Base-by-base conservation (phyloP, 2,888 invertebrate species). In the Omphaloscelis lunosa region DNA sequence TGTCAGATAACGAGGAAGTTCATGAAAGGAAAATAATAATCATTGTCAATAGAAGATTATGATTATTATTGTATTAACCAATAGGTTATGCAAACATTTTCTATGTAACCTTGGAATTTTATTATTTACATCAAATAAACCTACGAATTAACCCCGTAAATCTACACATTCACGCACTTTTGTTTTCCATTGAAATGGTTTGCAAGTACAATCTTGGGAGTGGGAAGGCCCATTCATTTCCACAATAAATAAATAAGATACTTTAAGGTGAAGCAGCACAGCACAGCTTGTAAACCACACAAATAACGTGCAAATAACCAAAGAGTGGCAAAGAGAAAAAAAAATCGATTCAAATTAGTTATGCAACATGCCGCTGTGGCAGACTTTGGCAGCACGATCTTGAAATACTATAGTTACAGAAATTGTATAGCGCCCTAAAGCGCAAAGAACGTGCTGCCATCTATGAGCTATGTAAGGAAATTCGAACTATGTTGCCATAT, bases 321-420 rank as follows among this genome's bases (percentile, higher is more conserved):
- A 65, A 71, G 65, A n/a, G 20, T 59, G 34, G 59, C 34, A 39
- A n/a, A 58, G 11, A 17, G 63, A 79, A 79, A 72, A 78, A 78
- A 77, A 84, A 77, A 82, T 88, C 79, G 83, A 84, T 88, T 84
- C 39, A 68, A 69, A 75, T 88, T 88, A 88, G 89, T 87, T 87
- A 88, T 63, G 85, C 82, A 83, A 85, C 70, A 74, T 62, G 71
- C 80, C 79, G 76, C 86, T 83, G 78, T 86, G 75, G 71, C 68
- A 80, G 72, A 81, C 77, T 76, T 80, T 80, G 72, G 74, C 88
- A 84, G 84, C 82, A 83, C 83, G 74, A 77, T 83, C 77, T 77
- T 79, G 82, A 77, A 81, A 80, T 77, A 67, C 63, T 65, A 77
- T 48, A 59, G 39, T 53, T 61, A 61, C 73, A 39, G 62, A 66